Base-by-base conservation (phyloP, 2,888 invertebrate genomes). In the Trisateles emortualis region DNA sequence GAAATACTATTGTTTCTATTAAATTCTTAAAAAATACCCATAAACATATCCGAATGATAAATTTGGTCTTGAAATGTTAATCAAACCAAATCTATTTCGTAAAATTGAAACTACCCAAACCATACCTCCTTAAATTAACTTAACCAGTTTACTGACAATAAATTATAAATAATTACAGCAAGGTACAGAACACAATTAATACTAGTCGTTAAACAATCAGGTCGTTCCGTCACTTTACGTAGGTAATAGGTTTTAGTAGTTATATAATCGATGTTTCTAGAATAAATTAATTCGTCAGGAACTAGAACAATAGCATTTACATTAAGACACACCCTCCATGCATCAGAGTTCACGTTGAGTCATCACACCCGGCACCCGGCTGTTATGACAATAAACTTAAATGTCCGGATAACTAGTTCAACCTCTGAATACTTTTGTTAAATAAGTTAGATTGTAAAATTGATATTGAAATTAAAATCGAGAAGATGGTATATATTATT, bases 201-300 rank as follows among this genome's bases (percentile, higher is more conserved):
- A 55, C 36, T 16, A 33, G 39, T 55, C 42, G 47, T 41, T 55
- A 36, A 51, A 54, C 45, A 54, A 43, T 49, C 51, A 54, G 79
- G 74, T 45, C 80, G 81, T 81, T 80, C 73, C 80, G 66, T 64
- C 58, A 52, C 71, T 68, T 68, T 65, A 40, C 49, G 59, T 36
- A 43, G 56, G 38, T 80, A 79, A 78, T 78, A 50, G 59, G 62
- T 42, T 9, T 57, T 57, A 59, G 48, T 33, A 13, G 13, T 68
- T 68, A 55, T 40, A 41, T 55, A 65, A 65, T 46, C 10, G 26
- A 49, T 55, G 54, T 46, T 60, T 59, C 55, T 65, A 49, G 56
- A 36, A 51, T 56, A 59, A 16, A 36, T 36, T 36, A n/a, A n/a
- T 17, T n/a, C n/a, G 10, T 9, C 10, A 19, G 19, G 8, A 11